These are phyloP conservation scores for Xenopus tropicalis DNA, from an alignment of 2,113 vertebrate species.

Conservation along the genomic window UCB_Xtro_10.0 CM004445.2:24988501-24989000, in stretches of 20 bases:
- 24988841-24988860: slow-evolving; percentile 68
- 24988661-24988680: too few species aligned
- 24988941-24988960: slow-evolving; percentile 68
- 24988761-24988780: slow-evolving; percentile 52
- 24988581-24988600: too few species aligned
- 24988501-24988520: too few species aligned
- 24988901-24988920: slow-evolving; percentile 70
- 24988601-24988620: too few species aligned
- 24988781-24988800: slow-evolving; percentile 75
- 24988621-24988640: too few species aligned
- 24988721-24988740: not conserved
- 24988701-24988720: too few species aligned
- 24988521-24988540: too few species aligned
- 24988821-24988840: slow-evolving; percentile 72
- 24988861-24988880: slow-evolving; percentile 69
- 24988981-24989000: slow-evolving; percentile 71
- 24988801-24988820: slow-evolving; percentile 69
- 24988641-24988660: too few species aligned
- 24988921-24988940: slow-evolving; percentile 62
- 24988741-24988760: not conserved
- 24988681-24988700: too few species aligned
- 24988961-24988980: slow-evolving; percentile 70
- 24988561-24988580: too few species aligned
- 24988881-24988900: slow-evolving; percentile 69
- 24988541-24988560: too few species aligned